A percentile compares a stretch with the other conserved stretches of the same genome.
Evolutionary conservation across 2,888 invertebrate species (phyloP).

Genomic region (Aporophyla lueneburgensis): DNA sequence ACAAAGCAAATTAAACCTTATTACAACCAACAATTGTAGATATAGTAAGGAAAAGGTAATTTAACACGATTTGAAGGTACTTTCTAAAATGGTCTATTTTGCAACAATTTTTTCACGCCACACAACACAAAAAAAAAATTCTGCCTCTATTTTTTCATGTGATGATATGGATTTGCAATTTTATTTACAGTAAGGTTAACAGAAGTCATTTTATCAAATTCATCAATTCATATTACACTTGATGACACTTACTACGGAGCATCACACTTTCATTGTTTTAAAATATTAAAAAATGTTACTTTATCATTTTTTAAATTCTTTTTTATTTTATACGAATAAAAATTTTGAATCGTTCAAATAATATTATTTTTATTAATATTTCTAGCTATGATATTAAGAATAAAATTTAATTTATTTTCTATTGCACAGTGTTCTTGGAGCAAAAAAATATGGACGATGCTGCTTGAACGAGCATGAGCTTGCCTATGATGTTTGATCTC

Average conservation of each 20-base stretch:
- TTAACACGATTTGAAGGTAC: neutral
- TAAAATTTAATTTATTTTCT: slow-evolving; percentile 78
- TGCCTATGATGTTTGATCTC: slow-evolving; percentile 30
- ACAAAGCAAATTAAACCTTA: too few relatives aligned
- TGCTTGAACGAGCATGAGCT: slow-evolving; percentile 31
- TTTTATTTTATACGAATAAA: slow-evolving; percentile 86
- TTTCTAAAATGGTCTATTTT: neutral
- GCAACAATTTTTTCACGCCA: slow-evolving; percentile 70
- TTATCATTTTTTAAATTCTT: slow-evolving; percentile 87
- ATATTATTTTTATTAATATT: slow-evolving; percentile 87
- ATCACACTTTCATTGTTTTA: slow-evolving; percentile 94
- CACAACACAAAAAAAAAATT: slow-evolving; percentile 91
- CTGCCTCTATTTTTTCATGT: slow-evolving; percentile 91
- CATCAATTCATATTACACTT: slow-evolving; percentile 94
- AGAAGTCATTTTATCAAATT: slow-evolving; percentile 93
- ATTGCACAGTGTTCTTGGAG: slow-evolving; percentile 16
- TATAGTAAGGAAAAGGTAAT: neutral
- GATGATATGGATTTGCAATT: slow-evolving; percentile 94
- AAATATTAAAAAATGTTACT: too few relatives aligned
- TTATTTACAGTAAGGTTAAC: slow-evolving; percentile 94
- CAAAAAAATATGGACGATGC: slow-evolving; percentile 7
- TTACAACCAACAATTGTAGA: slow-evolving; percentile 8
- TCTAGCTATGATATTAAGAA: slow-evolving; percentile 74
- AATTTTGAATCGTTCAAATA: slow-evolving; percentile 90
- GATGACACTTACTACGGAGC: slow-evolving; percentile 97